These are phyloP conservation scores for Pachypeltis micranthus DNA, from an alignment of 1,140 invertebrate species.

Conservation along the genomic window DNA sequence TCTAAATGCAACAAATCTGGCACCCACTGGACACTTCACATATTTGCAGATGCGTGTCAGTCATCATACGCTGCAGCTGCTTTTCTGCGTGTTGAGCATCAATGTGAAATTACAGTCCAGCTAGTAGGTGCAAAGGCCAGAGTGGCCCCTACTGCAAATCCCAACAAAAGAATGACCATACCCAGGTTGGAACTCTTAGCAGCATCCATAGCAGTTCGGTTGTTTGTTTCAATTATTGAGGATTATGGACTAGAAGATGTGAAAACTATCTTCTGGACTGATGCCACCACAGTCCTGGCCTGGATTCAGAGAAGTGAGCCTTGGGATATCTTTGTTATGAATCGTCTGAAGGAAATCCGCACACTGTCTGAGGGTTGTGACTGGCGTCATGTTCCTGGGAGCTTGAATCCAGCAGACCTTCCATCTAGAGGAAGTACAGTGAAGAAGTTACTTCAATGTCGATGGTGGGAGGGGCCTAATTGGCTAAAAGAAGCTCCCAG, in stretches of 20 bases:
- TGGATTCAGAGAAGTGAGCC: slow-evolving; percentile 1
- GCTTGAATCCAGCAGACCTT: slow-evolving; percentile 36
- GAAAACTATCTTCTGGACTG: slow-evolving; percentile 14
- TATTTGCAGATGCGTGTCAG: too few relatives aligned
- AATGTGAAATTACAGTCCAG: background rate
- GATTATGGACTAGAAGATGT: background rate
- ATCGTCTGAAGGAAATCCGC: slow-evolving; percentile 11
- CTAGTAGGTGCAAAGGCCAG: slow-evolving; percentile 3
- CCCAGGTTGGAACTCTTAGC: slow-evolving; percentile 12
- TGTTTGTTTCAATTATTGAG: background rate
- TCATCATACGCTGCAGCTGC: background rate
- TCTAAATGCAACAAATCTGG: too few relatives aligned
- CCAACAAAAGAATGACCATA: too few relatives aligned
- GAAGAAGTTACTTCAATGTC: slow-evolving; percentile 28
- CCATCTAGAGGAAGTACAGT: slow-evolving; percentile 33
- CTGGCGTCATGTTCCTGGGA: too few relatives aligned
- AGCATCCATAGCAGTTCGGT: background rate
- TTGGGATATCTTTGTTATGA: slow-evolving; percentile 13
- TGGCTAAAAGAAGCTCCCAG: slow-evolving; percentile 25
- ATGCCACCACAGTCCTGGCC: slow-evolving; percentile 11
- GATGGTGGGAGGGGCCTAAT: slow-evolving; percentile 34
- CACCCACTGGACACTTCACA: too few relatives aligned
- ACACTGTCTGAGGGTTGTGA: background rate
- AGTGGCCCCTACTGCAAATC: too few relatives aligned
- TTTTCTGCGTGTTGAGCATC: background rate